A percentile compares a stretch with the other conserved stretches of the same genome.
Evolutionary conservation across 2,797 vertebrate genomes (phyloP).

Genomic region (Choloepus didactylus): DNA sequence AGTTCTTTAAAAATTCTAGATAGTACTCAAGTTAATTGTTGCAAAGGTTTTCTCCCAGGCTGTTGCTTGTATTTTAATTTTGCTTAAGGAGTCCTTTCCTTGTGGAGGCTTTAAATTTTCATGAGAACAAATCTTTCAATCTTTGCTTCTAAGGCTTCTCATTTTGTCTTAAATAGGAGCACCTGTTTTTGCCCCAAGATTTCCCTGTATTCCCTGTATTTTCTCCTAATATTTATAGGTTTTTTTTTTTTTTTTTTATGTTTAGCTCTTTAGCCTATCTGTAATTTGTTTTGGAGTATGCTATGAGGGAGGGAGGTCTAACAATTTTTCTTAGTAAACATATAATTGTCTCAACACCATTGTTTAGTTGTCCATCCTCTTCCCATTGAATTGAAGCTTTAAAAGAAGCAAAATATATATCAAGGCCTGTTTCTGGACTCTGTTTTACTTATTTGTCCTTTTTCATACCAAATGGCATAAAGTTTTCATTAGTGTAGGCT

Average conservation of each 20-base stretch:
- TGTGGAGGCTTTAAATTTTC: not conserved
- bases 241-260: not conserved
- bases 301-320: not conserved
- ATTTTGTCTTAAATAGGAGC: not conserved
- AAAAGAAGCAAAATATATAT: not conserved
- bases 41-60: not conserved
- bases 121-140: not conserved
- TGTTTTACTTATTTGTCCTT: conserved; percentile 30
- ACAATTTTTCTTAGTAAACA: not conserved
- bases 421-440: not conserved
- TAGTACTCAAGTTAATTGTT: not conserved
- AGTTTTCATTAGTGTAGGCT: not conserved
- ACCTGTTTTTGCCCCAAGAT: not conserved
- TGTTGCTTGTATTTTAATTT: not conserved
- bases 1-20: not conserved
- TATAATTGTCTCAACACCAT: not conserved
- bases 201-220: not conserved
- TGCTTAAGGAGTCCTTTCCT: not conserved
- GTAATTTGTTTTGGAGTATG: not conserved
- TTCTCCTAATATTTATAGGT: not conserved
- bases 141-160: not conserved
- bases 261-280: not conserved
- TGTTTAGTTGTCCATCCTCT: not conserved
- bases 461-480: not conserved
- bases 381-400: not conserved